phyloP scores from a whole-genome alignment of 1,140 invertebrate species.

The Telenomus remus region DNA sequence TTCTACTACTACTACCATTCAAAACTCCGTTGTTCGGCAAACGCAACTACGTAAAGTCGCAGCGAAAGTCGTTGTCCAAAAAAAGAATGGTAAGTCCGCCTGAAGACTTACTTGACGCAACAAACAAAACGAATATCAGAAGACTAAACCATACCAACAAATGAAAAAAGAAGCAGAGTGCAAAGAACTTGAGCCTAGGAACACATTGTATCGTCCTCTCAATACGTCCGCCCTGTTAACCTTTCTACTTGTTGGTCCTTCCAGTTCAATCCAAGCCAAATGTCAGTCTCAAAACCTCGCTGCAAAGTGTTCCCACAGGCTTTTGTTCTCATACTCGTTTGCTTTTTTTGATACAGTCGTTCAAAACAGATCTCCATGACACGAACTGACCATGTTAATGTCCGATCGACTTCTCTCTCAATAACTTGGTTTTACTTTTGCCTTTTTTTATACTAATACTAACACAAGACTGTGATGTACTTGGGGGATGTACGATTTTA shows the following conservation, averaged over 20 bases:
- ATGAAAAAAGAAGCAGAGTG: conserved; percentile 58
- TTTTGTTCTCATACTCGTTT: conserved; percentile 31
- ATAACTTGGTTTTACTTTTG: conserved; percentile 53
- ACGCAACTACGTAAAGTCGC: conserved; percentile 75
- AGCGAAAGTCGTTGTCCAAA: conserved; percentile 78
- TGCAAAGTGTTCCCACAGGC: no score
- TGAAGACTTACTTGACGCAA: conserved; percentile 74
- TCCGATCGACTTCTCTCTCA: conserved; percentile 54
- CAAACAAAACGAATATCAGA: conserved; percentile 36
- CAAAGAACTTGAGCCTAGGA: conserved; percentile 9
- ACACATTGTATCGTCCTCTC: no score
- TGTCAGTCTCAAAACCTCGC: no score
- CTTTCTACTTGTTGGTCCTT: no score
- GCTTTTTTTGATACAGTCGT: conserved; percentile 40
- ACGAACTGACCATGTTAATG: conserved; percentile 60
- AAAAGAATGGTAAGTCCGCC: conserved; percentile 78
- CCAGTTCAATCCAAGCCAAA: no score
- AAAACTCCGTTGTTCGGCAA: conserved; percentile 75
- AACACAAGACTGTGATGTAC: conserved; percentile 46
- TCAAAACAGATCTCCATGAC: conserved; percentile 53
- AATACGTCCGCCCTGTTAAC: no score
- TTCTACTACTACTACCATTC: conserved; percentile 73
- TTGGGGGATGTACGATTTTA: conserved; percentile 43
- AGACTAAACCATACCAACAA: conserved; percentile 39
- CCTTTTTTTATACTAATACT: conserved; percentile 55